These are phyloP conservation scores for Megaceryle alcyon DNA, from an alignment of 2,797 vertebrate species.

Conservation along the genomic window DNA sequence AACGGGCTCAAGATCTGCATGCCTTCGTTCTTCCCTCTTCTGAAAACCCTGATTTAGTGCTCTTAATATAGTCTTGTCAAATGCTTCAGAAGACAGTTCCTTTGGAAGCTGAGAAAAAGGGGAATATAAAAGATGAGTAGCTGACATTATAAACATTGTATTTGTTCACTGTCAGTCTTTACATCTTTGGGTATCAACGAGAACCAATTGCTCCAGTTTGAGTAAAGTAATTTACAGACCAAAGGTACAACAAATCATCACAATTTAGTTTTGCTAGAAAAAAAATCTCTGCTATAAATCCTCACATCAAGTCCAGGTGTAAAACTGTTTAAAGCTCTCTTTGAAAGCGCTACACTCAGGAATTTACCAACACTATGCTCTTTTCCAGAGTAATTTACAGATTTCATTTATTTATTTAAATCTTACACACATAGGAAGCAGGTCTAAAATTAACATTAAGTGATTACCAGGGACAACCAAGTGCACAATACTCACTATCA, in stretches of 20 bases:
- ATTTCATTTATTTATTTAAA: not conserved
- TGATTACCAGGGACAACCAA: not conserved
- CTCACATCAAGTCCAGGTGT: not conserved
- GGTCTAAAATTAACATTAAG: not conserved
- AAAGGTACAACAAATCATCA: not conserved
- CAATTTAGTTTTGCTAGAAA: not conserved
- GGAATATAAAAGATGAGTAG: not conserved
- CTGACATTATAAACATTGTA: not conserved
- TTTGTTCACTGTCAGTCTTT: not conserved
- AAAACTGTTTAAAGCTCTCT: not conserved
- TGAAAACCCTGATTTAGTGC: conserved; percentile 88
- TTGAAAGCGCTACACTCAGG: not conserved
- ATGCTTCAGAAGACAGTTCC: conserved; percentile 88
- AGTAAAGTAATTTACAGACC: not conserved
- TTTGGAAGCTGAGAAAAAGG: conserved; percentile 87
- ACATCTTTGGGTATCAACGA: not conserved
- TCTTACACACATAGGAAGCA: not conserved
- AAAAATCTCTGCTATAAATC: not conserved
- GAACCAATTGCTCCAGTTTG: not conserved
- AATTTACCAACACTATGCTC: not conserved
- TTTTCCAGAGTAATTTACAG: not conserved
- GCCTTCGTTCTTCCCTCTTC: conserved; percentile 83
- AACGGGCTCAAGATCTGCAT: conserved; percentile 84
- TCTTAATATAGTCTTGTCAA: conserved; percentile 89
- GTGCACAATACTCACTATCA: not conserved